A percentile compares a stretch with the other conserved stretches of the same genome.
Evolutionary conservation across 2,797 vertebrate species (phyloP).

Genomic region (Acanthopagrus latus): DNA sequence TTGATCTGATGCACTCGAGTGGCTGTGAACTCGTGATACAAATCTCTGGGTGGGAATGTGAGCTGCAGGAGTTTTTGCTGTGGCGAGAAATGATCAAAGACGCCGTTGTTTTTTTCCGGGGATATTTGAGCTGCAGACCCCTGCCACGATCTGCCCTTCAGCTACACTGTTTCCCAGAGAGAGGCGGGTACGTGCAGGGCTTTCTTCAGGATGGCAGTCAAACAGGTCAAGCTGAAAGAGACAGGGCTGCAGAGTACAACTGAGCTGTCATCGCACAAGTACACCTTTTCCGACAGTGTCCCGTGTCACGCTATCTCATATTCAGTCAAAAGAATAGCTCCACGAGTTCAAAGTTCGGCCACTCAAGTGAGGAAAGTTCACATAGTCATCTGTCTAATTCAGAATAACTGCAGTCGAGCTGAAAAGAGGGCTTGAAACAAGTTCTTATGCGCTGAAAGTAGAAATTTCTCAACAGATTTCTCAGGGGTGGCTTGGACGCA

Average conservation of each 20-base stretch:
- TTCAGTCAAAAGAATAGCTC: not conserved
- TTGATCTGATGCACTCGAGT: not conserved
- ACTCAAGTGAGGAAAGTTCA: conserved; percentile 10
- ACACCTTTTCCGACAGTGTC: not conserved
- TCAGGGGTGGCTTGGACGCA: conserved; percentile 26
- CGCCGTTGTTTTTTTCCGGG: conserved; percentile 5
- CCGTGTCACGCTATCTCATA: not conserved
- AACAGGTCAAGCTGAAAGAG: conserved; percentile 37
- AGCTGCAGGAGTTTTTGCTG: conserved; percentile 31
- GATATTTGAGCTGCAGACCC: conserved; percentile 26
- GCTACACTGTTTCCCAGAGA: conserved; percentile 11
- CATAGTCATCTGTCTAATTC: not conserved
- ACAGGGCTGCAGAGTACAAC: conserved; percentile 7
- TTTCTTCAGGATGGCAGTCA: conserved; percentile 20
- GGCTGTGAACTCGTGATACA: not conserved
- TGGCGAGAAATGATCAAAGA: conserved; percentile 39
- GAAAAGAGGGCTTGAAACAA: conserved; percentile 29
- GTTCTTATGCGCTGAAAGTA: conserved; percentile 17
- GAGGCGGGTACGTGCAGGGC: conserved; percentile 5
- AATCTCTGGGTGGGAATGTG: conserved; percentile 23
- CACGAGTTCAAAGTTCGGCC: conserved; percentile 22
- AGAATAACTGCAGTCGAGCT: conserved; percentile 23
- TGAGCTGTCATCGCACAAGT: conserved; percentile 14
- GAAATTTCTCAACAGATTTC: conserved; percentile 27
- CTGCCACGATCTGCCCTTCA: conserved; percentile 25